Conservation (phyloP, 2,888 invertebrate genomes). For the Ecdyonurus torrentis region DNA sequence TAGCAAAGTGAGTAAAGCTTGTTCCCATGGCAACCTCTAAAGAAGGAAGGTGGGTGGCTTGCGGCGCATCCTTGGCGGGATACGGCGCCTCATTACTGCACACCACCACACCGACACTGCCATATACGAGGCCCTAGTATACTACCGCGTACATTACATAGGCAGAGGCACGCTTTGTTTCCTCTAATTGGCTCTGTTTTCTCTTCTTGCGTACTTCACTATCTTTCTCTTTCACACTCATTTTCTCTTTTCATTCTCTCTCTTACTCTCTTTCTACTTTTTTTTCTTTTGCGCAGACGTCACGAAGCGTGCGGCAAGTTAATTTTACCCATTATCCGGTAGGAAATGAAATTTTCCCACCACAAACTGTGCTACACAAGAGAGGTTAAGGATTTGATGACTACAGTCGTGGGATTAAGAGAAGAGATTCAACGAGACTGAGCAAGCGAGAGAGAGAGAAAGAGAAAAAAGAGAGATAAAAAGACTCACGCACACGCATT, state of each 20-base stretch:
- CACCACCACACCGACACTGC: background rate
- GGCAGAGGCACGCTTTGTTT: conserved; percentile 6
- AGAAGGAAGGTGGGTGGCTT: background rate
- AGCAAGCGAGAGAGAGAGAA: no score
- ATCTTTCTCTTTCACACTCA: no score
- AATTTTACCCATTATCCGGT: conserved; percentile 9
- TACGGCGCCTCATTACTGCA: conserved; percentile 5
- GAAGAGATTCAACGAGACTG: no score
- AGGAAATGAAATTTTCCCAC: conserved; percentile 8
- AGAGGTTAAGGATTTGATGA: conserved; percentile 4
- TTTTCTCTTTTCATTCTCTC: no score
- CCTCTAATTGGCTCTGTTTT: conserved; percentile 9
- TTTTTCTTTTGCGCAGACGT: background rate
- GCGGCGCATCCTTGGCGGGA: background rate
- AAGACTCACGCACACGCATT: no score
- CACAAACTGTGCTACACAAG: conserved; percentile 5
- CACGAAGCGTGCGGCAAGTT: conserved; percentile 5
- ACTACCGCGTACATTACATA: no score
- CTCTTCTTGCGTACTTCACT: conserved; percentile 4
- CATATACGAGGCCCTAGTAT: no score
- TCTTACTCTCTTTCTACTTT: no score
- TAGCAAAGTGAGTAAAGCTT: no score
- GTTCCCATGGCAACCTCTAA: background rate
- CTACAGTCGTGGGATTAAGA: conserved; percentile 6
- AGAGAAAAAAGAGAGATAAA: no score